Conservation (phyloP, 1,140 invertebrate genomes). For the Tachypleus tridentatus region DNA sequence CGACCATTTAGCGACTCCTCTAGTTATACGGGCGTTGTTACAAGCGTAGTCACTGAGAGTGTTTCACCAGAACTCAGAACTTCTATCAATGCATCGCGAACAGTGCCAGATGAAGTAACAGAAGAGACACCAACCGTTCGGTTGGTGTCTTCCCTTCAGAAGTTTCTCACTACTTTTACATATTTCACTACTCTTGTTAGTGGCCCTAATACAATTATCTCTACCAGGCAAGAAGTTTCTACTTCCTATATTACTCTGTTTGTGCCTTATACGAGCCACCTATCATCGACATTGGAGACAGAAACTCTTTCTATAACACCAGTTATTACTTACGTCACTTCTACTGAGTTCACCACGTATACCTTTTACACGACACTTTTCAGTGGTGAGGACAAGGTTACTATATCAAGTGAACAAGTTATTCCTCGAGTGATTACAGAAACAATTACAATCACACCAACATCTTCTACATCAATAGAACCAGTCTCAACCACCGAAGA, state of each 20-base stretch:
- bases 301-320: neutral
- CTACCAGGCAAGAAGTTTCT: conserved; percentile 20
- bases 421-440: conserved; percentile 21
- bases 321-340: neutral
- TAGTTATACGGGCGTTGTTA: no score
- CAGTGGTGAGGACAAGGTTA: conserved; percentile 21
- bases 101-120: neutral
- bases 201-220: conserved; percentile 19
- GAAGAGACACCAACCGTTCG: neutral
- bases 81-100: neutral
- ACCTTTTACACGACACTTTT: conserved; percentile 23
- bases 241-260: conserved; percentile 24
- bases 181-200: conserved; percentile 26
- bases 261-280: conserved; percentile 13
- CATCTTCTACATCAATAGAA: neutral
- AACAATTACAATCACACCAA: conserved; percentile 14
- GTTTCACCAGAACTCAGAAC: no score
- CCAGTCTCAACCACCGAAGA: neutral
- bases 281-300: neutral
- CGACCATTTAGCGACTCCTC: no score
- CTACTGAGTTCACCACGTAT: conserved; percentile 20
- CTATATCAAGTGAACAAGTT: conserved; percentile 23
- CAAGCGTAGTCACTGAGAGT: no score
- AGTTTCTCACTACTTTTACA: conserved; percentile 25
- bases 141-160: conserved; percentile 24